Evolutionary conservation across 2,113 vertebrate species (phyloP), one percentile per base, ranked within the genome.

Genomic region (Alouatta palliata): DNA sequence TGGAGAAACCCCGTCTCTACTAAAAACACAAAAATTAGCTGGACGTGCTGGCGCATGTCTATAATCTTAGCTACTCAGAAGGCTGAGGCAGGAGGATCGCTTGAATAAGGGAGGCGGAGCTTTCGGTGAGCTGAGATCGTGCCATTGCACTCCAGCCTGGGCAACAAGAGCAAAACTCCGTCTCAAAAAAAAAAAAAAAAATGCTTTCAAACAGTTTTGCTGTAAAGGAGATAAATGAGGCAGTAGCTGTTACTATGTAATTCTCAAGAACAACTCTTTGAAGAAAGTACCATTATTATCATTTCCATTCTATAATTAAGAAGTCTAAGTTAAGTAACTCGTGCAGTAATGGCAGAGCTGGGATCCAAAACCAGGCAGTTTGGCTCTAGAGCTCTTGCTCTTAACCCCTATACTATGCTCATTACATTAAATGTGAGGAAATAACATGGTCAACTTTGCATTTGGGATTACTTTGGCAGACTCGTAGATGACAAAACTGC

Each of bases 181-280:
- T 52, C 16, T 52, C 5, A 52, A 52, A 52, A 52, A 52, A 52
- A 37, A n/a, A n/a, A 68, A 70, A 87, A 75, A 77, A 87, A 56
- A 56, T 90, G 75, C 20, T 89, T 96, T 75, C 71, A 86, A 73
- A 73, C 14, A 89, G 49, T 84, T 96, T 88, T 92, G 70, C 37
- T 73, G 3, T 58, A 73, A 95, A 43, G 4, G 45, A 20, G 12
- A 75, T 25, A 20, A 80, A 92, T 85, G 47, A 80, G 54, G 32
- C 14, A 66, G 61, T 68, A 73, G 17, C 6, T 71, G 19, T 13
- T 32, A 85, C 16, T 75, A 85, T 85, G 80, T 89, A 71, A 71
- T 66, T 75, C 45, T 91, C 8, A 68, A 81, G 16, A 66, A 52
- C 1, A 80, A 66, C 32, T 81, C 66, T 91, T 90, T 76, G 11